Base-by-base conservation (phyloP, 1,140 invertebrate species). In the Ostrea denselamellosa region DNA sequence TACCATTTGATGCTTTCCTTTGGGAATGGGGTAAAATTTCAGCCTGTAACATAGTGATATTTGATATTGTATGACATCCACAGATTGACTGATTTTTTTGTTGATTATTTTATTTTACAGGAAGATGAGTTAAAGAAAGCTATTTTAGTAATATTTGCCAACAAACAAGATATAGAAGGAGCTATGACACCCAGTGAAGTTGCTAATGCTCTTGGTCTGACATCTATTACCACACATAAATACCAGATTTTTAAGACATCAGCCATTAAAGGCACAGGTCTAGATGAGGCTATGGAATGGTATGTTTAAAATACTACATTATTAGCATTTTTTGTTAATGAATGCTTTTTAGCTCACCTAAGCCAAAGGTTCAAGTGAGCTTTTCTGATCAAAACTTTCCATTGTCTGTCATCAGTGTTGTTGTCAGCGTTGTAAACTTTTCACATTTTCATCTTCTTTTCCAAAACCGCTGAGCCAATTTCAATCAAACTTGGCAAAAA, bases 221-320 rank as follows among this genome's bases (percentile, higher is more conserved):
- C 99, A 91, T 97, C 97, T 28, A 95, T 99, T 12, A 98, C 98
- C 95, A 99, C 98, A 95, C 96, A 99, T 95, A 99, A 98, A 93
- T 99, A 99, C 95, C 99, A 99, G 96, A 99, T 99, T 93, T 99
- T 99, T 95, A 99, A 99, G 96, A 99, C 99, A 22, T 99, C 98
- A 0, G 99, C 99, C 25, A 98, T 98, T 83, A 98, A 99, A 95
- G 99, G 99, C n/a, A 98, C 99, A 95, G 99, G 99, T 0, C 95
- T 99, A 10, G 98, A 99, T 94, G 98, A 99, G 95, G 98, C 99
- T 54, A 99, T 99, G 99, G 98, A 99, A 95, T 99, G 99, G 98
- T 96, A 89, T 89, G 91, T 62, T 7, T 0, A 62, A 17, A 62
- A 1, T n/a, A 19, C 5, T 19, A 62, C 56, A n/a, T n/a, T 62